Conservation (phyloP, 1,140 invertebrate genomes). For the Heliconius melpomene region DNA sequence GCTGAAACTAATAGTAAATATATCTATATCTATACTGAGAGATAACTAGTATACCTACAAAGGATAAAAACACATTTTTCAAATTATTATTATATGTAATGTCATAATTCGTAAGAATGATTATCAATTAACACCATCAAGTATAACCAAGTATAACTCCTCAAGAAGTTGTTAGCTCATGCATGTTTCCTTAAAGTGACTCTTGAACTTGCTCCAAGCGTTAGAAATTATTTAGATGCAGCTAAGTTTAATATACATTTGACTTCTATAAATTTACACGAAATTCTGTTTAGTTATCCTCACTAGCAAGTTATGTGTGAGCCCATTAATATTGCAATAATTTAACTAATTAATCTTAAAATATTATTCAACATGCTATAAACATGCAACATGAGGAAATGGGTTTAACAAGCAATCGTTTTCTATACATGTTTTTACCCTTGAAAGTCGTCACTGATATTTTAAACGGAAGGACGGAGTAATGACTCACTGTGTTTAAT, state of each 20-base stretch:
- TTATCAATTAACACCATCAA: slow-evolving; percentile 4
- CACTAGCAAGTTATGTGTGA: background rate
- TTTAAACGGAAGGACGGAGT: background rate
- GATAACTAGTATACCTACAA: too few species aligned
- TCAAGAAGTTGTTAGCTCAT: slow-evolving; percentile 19
- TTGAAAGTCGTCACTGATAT: background rate
- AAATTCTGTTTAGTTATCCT: slow-evolving; percentile 16
- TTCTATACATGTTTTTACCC: background rate
- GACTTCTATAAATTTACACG: slow-evolving; percentile 26
- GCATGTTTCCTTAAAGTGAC: slow-evolving; percentile 31
- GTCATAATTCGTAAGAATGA: background rate
- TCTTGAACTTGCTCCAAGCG: slow-evolving; percentile 31
- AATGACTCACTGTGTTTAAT: too few species aligned
- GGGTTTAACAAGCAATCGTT: background rate
- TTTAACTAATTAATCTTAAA: slow-evolving; percentile 12
- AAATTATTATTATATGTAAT: background rate
- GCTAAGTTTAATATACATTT: slow-evolving; percentile 25
- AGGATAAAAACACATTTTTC: too few species aligned
- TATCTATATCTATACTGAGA: too few species aligned
- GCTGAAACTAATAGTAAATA: too few species aligned
- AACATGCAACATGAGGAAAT: too few species aligned
- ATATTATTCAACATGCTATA: background rate
- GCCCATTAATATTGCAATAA: slow-evolving; percentile 3
- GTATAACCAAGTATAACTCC: slow-evolving; percentile 9
- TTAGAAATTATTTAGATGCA: slow-evolving; percentile 34